phyloP scores from a whole-genome alignment of 1,140 invertebrate species.

The Zaprionus gabonicus region DNA sequence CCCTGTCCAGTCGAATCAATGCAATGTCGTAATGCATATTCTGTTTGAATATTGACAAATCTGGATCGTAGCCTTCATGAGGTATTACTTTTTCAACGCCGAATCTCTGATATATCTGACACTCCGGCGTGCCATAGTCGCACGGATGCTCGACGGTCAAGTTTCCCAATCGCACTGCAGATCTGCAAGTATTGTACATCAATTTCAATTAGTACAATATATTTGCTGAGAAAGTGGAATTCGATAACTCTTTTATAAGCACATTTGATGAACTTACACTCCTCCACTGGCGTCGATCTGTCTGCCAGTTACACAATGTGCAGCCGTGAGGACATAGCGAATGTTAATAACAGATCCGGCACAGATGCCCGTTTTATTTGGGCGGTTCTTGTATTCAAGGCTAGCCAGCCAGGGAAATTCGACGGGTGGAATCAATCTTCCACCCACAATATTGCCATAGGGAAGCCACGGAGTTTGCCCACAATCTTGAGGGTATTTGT shows the following conservation, averaged over 20 bases:
- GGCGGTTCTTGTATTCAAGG: neutral
- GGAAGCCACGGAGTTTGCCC: neutral
- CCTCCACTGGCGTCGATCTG: too few species aligned
- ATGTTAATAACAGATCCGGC: conserved; percentile 1
- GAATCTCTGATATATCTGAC: neutral
- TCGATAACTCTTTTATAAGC: too few species aligned
- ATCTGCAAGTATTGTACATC: neutral
- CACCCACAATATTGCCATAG: neutral
- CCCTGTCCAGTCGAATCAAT: neutral
- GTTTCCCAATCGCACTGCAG: neutral
- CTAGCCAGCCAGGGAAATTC: neutral
- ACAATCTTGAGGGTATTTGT: neutral
- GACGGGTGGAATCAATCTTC: neutral
- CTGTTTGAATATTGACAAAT: neutral
- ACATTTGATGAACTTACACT: neutral
- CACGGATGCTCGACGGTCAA: neutral
- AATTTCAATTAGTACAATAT: neutral
- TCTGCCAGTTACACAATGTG: conserved; percentile 7
- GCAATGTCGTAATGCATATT: neutral
- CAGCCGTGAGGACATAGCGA: neutral
- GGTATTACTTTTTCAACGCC: neutral
- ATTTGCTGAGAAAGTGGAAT: too few species aligned
- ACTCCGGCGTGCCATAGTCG: neutral
- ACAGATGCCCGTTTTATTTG: neutral
- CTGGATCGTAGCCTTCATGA: neutral